These are phyloP conservation scores for Amniataba percoides DNA, from an alignment of 2,797 vertebrate genomes.

Conservation along the genomic window DNA sequence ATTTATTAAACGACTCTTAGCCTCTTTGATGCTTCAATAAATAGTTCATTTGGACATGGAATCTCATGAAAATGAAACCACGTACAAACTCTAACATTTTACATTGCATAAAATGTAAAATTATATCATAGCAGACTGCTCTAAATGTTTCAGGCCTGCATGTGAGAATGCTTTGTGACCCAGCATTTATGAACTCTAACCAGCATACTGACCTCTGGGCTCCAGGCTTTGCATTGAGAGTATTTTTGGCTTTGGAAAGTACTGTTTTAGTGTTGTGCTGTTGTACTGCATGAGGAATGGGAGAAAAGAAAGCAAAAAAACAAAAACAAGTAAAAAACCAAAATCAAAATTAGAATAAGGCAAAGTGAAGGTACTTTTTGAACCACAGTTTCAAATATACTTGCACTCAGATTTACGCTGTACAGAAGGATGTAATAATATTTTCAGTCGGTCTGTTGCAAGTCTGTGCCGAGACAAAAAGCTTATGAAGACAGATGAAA, in stretches of 20 bases:
- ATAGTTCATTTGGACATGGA: conserved; percentile 60
- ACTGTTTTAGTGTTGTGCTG: conserved; percentile 6
- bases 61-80: conserved; percentile 48
- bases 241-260: conserved; percentile 50
- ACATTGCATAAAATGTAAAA: conserved; percentile 40
- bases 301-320: conserved; percentile 17
- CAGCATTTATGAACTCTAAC: background rate
- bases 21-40: conserved; percentile 62
- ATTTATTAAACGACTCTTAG: conserved; percentile 31
- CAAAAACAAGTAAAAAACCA: background rate
- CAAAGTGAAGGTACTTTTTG: conserved; percentile 58
- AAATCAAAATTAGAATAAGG: conserved; percentile 63
- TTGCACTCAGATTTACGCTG: conserved; percentile 23
- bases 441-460: conserved; percentile 18
- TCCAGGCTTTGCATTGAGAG: conserved; percentile 16
- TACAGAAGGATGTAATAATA: conserved; percentile 24
- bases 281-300: background rate
- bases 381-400: conserved; percentile 42
- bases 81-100: conserved; percentile 51
- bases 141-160: conserved; percentile 25
- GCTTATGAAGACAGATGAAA: conserved; percentile 25
- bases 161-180: conserved; percentile 15
- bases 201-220: conserved; percentile 5
- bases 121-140: conserved; percentile 6
- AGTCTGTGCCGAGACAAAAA: conserved; percentile 44